phyloP scores from a whole-genome alignment of 2,888 invertebrate genomes.

The Papilio elwesi region DNA sequence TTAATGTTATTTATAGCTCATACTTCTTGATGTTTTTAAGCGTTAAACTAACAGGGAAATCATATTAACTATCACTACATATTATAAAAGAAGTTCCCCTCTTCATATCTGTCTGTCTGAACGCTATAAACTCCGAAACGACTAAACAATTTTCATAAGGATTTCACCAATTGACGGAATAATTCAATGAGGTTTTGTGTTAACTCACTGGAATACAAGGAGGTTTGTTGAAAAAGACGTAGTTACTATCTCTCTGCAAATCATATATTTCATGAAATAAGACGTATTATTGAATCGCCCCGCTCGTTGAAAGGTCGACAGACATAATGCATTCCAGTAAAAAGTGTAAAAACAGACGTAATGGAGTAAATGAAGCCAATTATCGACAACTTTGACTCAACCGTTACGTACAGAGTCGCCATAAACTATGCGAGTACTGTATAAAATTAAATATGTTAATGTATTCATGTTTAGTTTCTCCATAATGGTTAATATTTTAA shows the following conservation, averaged over 20 bases:
- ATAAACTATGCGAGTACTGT: slow-evolving; percentile 31
- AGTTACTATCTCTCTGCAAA: too few species aligned
- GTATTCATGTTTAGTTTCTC: neutral
- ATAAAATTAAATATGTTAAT: slow-evolving; percentile 10
- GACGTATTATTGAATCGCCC: slow-evolving; percentile 18
- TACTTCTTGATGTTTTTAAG: neutral
- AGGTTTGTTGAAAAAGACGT: too few species aligned
- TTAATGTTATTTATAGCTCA: slow-evolving; percentile 27
- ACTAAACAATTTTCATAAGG: too few species aligned
- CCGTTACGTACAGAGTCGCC: slow-evolving; percentile 59
- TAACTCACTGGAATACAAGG: too few species aligned
- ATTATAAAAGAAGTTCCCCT: too few species aligned
- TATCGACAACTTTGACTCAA: slow-evolving; percentile 59
- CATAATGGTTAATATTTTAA: neutral
- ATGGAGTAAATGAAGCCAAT: slow-evolving; percentile 64
- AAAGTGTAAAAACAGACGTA: slow-evolving; percentile 64
- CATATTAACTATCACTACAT: neutral
- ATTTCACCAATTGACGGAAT: too few species aligned
- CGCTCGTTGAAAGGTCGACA: slow-evolving; percentile 29
- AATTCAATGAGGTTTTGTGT: too few species aligned
- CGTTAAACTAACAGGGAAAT: neutral
- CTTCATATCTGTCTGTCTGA: neutral
- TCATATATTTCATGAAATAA: slow-evolving; percentile 15
- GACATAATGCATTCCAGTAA: slow-evolving; percentile 55
- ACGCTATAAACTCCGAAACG: too few species aligned